These are phyloP conservation scores for Drosophila mojavensis DNA, from an alignment of 1,140 invertebrate species.

Conservation along the genomic window DNA sequence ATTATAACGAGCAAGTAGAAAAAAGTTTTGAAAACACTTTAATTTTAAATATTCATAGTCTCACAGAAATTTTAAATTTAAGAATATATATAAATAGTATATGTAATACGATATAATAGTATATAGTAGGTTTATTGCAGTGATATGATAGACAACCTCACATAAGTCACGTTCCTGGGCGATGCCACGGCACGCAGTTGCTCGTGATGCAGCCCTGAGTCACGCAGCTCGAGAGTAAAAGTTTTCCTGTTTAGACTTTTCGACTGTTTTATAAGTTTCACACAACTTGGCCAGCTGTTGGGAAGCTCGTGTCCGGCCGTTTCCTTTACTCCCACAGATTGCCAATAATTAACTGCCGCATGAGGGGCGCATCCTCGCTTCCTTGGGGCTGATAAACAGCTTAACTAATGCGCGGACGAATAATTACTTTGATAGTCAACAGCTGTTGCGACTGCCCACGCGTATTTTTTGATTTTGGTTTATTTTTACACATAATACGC, in stretches of 20 bases:
- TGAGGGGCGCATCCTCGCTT: background rate
- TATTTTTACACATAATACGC: background rate
- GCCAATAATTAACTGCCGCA: conserved; percentile 62
- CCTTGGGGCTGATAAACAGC: conserved; percentile 21
- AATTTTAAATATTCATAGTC: no score
- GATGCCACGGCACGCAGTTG: background rate
- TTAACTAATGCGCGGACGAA: conserved; percentile 4
- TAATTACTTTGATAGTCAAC: conserved; percentile 23
- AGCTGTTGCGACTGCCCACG: conserved; percentile 29
- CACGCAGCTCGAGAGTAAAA: background rate
- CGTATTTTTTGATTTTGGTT: conserved; percentile 3
- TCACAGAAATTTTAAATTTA: no score
- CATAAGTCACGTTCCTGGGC: background rate
- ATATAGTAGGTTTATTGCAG: background rate
- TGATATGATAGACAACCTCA: background rate
- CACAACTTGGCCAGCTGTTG: conserved; percentile 53
- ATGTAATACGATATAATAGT: no score
- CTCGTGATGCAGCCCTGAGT: background rate
- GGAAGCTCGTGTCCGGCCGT: conserved; percentile 12
- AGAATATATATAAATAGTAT: no score
- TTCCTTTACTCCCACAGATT: conserved; percentile 14
- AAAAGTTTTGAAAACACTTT: no score
- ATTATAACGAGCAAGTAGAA: no score
- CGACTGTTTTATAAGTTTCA: conserved; percentile 26
- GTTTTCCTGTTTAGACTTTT: background rate